Conservation (phyloP, 1,140 invertebrate species). For the Pseudobourletiella spinata region DNA sequence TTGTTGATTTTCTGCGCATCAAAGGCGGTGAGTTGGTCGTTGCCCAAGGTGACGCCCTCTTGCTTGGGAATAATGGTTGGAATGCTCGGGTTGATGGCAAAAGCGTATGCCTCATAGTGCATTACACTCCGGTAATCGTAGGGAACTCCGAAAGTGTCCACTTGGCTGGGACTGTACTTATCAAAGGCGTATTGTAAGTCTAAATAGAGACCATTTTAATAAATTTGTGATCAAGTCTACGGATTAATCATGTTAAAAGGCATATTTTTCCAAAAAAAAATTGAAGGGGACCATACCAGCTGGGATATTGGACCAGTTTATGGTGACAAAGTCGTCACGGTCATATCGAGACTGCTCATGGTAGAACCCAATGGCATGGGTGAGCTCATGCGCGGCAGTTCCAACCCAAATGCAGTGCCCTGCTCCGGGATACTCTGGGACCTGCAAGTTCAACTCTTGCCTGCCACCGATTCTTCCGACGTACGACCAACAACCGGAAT, state of each 20-base stretch:
- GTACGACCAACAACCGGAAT: conserved; percentile 70
- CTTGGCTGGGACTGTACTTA: conserved; percentile 5
- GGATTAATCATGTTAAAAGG: no score
- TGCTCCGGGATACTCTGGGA: conserved; percentile 45
- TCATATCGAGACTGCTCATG: conserved; percentile 58
- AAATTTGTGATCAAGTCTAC: not conserved
- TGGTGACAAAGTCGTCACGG: conserved; percentile 55
- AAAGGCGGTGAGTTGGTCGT: not conserved
- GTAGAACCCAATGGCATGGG: conserved; percentile 56
- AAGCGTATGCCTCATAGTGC: conserved; percentile 32
- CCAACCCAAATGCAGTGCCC: conserved; percentile 40
- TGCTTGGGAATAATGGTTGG: conserved; percentile 16
- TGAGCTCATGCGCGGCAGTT: conserved; percentile 54
- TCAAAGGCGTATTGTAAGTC: conserved; percentile 2
- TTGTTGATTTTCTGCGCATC: not conserved
- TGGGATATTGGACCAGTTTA: no score
- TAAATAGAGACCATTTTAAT: not conserved
- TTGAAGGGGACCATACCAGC: no score
- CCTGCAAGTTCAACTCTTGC: conserved; percentile 50
- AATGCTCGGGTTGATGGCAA: conserved; percentile 25
- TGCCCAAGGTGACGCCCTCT: not conserved
- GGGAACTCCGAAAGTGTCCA: conserved; percentile 14
- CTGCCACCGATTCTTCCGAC: conserved; percentile 60
- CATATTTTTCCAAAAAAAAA: no score
- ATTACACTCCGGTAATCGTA: conserved; percentile 33